These are phyloP conservation scores for Andrena camellia DNA, from an alignment of 2,888 invertebrate species.

Conservation along the genomic window DNA sequence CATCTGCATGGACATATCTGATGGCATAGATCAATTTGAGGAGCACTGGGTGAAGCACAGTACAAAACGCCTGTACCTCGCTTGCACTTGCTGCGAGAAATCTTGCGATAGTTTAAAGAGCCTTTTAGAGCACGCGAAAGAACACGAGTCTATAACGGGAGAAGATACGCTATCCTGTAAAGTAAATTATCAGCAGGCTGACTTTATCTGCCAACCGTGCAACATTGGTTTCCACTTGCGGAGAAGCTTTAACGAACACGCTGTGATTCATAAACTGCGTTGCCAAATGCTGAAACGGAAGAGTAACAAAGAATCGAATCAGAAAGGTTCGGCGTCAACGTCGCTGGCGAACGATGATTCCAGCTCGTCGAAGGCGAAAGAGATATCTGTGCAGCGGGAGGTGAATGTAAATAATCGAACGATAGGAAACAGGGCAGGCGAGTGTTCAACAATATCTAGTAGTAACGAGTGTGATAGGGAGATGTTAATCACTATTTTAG, in stretches of 20 bases:
- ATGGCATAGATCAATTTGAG: conserved; percentile 60
- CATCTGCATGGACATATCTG: conserved; percentile 61
- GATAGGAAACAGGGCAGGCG: not conserved
- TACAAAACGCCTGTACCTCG: not conserved
- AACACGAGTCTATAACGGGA: conserved; percentile 13
- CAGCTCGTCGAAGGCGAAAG: not conserved
- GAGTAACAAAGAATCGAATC: not conserved
- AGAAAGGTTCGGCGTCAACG: not conserved
- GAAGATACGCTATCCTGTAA: conserved; percentile 3
- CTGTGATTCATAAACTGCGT: conserved; percentile 23
- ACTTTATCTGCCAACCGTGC: conserved; percentile 68
- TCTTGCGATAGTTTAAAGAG: conserved; percentile 3
- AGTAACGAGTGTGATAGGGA: not conserved
- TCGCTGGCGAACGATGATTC: not conserved
- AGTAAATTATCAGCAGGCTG: conserved; percentile 31
- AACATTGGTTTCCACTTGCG: conserved; percentile 63
- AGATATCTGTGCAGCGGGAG: not conserved
- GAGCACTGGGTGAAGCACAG: conserved; percentile 69
- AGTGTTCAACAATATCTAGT: not conserved
- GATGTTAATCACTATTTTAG: conserved; percentile 27
- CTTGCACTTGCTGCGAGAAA: conserved; percentile 41
- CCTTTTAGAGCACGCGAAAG: conserved; percentile 26
- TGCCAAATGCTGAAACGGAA: not conserved
- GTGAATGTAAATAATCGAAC: not conserved
- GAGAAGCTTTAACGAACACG: conserved; percentile 63